Percentiles rank a stretch among this genome's conserved stretches.
Evolutionary conservation across 1,140 invertebrate species (phyloP).

Genomic region (Drosophila albomicans): DNA sequence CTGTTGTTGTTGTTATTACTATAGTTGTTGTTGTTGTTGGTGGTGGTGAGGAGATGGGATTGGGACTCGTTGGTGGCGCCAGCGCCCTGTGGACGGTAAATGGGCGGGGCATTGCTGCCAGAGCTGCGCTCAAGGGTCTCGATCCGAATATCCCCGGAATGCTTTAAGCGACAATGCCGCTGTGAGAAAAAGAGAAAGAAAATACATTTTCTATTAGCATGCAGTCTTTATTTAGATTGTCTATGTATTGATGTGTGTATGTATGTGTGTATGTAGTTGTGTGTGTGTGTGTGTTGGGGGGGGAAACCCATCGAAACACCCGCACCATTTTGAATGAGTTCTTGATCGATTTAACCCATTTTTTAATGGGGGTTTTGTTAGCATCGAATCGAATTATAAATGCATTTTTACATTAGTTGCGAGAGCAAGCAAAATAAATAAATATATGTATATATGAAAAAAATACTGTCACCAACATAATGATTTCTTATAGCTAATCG

Average conservation of each 20-base stretch:
- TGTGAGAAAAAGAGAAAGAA: slow-evolving; percentile 73
- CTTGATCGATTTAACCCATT: slow-evolving; percentile 30
- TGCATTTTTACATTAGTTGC: slow-evolving; percentile 57
- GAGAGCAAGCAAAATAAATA: slow-evolving; percentile 47
- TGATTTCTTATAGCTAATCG: slow-evolving; percentile 66
- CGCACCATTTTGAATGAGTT: slow-evolving; percentile 58
- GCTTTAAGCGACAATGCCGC: slow-evolving; percentile 91
- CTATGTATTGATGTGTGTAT: slow-evolving; percentile 30
- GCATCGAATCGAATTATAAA: slow-evolving; percentile 43
- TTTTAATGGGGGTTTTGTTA: slow-evolving; percentile 41
- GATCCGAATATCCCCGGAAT: slow-evolving; percentile 89
- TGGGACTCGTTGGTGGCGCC: slow-evolving; percentile 74
- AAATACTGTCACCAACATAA: slow-evolving; percentile 65
- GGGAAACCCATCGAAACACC: slow-evolving; percentile 68
- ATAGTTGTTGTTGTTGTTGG: slow-evolving; percentile 30
- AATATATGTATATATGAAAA: no score
- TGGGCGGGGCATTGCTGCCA: slow-evolving; percentile 63
- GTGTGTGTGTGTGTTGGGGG: slow-evolving; percentile 30
- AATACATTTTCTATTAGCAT: slow-evolving; percentile 26
- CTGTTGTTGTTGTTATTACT: slow-evolving; percentile 29
- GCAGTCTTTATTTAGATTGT: not conserved
- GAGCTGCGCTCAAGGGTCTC: slow-evolving; percentile 86
- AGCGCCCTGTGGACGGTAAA: slow-evolving; percentile 78
- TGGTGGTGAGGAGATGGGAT: slow-evolving; percentile 30
- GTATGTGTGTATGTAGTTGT: slow-evolving; percentile 34